A percentile compares a stretch with the other conserved stretches of the same genome.
These are phyloP conservation scores for Chymomyza caudatula DNA, from an alignment of 2,888 invertebrate genomes.

Conservation along the genomic window DNA sequence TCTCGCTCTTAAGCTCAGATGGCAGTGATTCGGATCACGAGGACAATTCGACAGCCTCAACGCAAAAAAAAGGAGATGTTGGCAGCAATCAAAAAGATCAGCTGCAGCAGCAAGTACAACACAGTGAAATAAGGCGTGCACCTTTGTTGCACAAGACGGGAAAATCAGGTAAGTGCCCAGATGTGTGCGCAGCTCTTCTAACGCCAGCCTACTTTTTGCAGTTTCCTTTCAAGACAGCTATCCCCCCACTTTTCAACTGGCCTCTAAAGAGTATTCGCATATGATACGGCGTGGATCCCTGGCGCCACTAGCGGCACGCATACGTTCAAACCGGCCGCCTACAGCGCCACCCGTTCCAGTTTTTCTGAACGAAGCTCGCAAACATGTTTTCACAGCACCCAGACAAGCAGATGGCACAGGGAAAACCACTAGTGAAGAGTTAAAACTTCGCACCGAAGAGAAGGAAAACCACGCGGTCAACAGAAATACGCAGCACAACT, in stretches of 20 bases:
- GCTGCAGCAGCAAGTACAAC: constrained; percentile 35
- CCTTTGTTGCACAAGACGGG: constrained; percentile 76
- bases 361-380: constrained; percentile 55
- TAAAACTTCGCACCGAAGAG: constrained; percentile 32
- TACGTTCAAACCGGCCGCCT: constrained; percentile 76
- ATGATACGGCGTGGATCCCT: constrained; percentile 76
- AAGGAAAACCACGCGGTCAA: constrained; percentile 62
- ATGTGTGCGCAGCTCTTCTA: constrained; percentile 13
- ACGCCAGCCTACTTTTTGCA: constrained; percentile 44
- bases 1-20: constrained; percentile 83
- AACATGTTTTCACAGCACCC: neutral
- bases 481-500: constrained; percentile 53
- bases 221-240: constrained; percentile 78
- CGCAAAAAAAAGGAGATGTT: constrained; percentile 26
- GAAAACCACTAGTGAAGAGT: constrained; percentile 25
- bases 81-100: constrained; percentile 30
- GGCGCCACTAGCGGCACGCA: constrained; percentile 75
- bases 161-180: constrained; percentile 74
- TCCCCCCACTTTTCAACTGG: constrained; percentile 72
- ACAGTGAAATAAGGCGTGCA: constrained; percentile 64
- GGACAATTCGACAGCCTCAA: constrained; percentile 52
- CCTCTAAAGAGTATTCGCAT: constrained; percentile 76
- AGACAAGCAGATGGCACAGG: neutral
- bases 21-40: constrained; percentile 82
- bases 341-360: constrained; percentile 77